phyloP scores from a whole-genome alignment of 1,140 invertebrate species.

The Proctacanthus coquilletti region DNA sequence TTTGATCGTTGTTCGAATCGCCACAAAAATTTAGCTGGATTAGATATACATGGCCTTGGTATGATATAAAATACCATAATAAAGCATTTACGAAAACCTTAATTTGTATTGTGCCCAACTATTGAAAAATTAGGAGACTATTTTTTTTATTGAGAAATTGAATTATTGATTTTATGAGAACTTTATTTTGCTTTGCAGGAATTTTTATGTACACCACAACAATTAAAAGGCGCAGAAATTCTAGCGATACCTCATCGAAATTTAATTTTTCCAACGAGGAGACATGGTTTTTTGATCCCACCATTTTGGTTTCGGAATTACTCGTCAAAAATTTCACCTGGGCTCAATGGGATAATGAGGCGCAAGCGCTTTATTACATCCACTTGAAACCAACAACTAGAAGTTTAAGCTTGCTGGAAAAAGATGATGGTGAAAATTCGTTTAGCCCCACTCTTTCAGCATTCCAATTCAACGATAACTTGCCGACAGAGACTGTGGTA shows the following conservation, averaged over 20 bases:
- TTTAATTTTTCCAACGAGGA: conserved; percentile 32
- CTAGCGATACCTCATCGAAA: conserved; percentile 10
- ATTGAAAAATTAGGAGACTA: too few relatives aligned
- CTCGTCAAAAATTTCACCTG: conserved; percentile 59
- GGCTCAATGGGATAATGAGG: conserved; percentile 65
- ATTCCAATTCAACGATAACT: conserved; percentile 66
- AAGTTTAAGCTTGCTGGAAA: conserved; percentile 48
- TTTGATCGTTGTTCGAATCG: too few relatives aligned
- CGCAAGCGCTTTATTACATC: conserved; percentile 58
- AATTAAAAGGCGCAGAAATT: conserved; percentile 15
- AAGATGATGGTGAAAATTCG: conserved; percentile 38
- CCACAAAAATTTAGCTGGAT: conserved; percentile 6
- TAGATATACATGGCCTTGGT: not conserved
- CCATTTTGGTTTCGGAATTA: conserved; percentile 39
- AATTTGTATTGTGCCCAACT: too few relatives aligned
- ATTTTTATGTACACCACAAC: conserved; percentile 21
- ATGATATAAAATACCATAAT: too few relatives aligned
- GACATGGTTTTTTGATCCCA: conserved; percentile 34
- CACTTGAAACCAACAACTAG: conserved; percentile 50
- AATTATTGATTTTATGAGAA: conserved; percentile 1
- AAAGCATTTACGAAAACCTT: too few relatives aligned
- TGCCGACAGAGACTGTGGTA: conserved; percentile 74
- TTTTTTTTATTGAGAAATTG: not conserved
- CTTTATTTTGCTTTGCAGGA: conserved; percentile 11
- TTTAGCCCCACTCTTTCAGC: conserved; percentile 56